Percentiles rank a stretch among this genome's conserved stretches.
These are phyloP conservation scores for Thaleichthys pacificus DNA, from an alignment of 2,797 vertebrate genomes.

Conservation along the genomic window DNA sequence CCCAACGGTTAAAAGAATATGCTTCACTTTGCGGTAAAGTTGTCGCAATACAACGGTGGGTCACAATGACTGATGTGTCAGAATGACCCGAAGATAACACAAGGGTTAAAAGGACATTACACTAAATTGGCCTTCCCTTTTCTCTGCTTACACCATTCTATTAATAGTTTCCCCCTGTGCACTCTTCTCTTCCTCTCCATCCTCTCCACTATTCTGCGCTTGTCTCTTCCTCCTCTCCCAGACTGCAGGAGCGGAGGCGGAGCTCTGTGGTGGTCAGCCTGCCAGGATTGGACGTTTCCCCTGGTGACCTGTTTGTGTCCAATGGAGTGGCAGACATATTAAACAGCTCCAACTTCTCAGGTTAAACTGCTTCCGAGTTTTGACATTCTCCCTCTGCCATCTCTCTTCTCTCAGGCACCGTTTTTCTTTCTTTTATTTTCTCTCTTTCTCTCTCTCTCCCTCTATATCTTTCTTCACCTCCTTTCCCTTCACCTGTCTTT, in stretches of 20 bases:
- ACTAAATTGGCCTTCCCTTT: too few species aligned
- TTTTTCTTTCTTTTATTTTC: neutral
- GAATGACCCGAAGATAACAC: too few species aligned
- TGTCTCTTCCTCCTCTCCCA: slow-evolving; percentile 48
- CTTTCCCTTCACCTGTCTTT: neutral
- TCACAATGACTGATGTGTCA: too few species aligned
- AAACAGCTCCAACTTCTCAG: slow-evolving; percentile 68
- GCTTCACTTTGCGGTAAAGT: too few species aligned
- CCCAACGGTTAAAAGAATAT: too few species aligned
- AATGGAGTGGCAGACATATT: slow-evolving; percentile 77
- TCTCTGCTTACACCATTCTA: neutral
- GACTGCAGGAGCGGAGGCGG: slow-evolving; percentile 75
- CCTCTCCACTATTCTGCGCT: neutral
- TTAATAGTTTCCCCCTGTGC: neutral
- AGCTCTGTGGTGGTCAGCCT: slow-evolving; percentile 88
- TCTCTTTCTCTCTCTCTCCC: neutral
- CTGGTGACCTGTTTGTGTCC: slow-evolving; percentile 87
- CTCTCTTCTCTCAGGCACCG: too few species aligned
- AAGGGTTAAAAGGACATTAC: too few species aligned
- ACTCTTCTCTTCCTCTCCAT: neutral
- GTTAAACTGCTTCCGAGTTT: slow-evolving; percentile 43
- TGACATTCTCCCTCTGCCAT: too few species aligned
- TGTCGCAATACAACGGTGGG: too few species aligned
- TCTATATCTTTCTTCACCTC: neutral
- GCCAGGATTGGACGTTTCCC: slow-evolving; percentile 82